Percentiles rank a stretch among this genome's conserved stretches.
Conservation (phyloP, 1,140 invertebrate species). For the Caenorhabditis briggsae region DNA sequence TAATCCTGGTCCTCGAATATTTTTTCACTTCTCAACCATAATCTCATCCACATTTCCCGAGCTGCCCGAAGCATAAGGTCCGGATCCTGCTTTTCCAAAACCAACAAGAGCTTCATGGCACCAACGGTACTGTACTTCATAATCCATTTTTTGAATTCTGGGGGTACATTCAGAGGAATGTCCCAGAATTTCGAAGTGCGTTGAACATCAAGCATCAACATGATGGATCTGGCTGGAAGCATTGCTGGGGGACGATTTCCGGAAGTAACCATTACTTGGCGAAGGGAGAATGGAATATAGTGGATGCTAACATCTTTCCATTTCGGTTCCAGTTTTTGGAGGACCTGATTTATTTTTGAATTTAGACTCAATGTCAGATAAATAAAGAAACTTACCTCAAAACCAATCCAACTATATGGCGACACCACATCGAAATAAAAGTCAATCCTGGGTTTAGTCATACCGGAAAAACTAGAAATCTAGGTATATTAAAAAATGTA, state of each 20-base stretch:
- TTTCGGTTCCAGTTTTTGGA: slow-evolving; percentile 7
- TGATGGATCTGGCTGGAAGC: slow-evolving; percentile 19
- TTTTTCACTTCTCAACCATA: slow-evolving; percentile 38
- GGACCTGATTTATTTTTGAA: no score
- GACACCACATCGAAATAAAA: slow-evolving; percentile 55
- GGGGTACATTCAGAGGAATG: slow-evolving; percentile 23
- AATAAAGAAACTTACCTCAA: slow-evolving; percentile 43
- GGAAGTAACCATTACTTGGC: slow-evolving; percentile 29
- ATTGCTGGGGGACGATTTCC: slow-evolving; percentile 51
- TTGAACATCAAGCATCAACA: slow-evolving; percentile 24
- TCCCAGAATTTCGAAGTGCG: slow-evolving; percentile 40
- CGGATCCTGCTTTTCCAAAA: slow-evolving; percentile 24
- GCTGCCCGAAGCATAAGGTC: neutral
- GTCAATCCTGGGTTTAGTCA: slow-evolving; percentile 51
- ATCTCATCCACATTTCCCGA: slow-evolving; percentile 18
- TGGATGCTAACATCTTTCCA: slow-evolving; percentile 16
- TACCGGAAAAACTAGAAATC: neutral
- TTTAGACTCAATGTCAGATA: no score
- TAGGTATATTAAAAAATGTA: no score
- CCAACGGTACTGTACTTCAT: slow-evolving; percentile 30
- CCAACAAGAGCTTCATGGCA: slow-evolving; percentile 50
- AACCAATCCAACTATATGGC: slow-evolving; percentile 56
- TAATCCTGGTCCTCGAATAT: slow-evolving; percentile 53
- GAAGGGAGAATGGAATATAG: slow-evolving; percentile 44
- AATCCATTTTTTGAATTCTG: slow-evolving; percentile 50